These are phyloP conservation scores for Siderastrea radians DNA, from an alignment of 92 coral and sea anemone genomes.

Conservation along the genomic window DNA sequence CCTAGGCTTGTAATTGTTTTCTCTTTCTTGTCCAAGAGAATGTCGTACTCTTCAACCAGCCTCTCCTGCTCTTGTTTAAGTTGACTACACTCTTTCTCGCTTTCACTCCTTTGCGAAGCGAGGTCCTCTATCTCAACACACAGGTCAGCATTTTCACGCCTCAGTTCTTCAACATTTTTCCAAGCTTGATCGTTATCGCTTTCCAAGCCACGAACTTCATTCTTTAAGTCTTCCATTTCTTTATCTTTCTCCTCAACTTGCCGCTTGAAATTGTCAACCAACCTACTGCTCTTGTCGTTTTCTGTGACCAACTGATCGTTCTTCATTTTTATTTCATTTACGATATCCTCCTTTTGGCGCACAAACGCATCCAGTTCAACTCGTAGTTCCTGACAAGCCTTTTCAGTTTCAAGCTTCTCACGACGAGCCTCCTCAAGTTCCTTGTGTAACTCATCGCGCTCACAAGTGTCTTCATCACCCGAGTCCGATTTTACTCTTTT, in stretches of 20 bases:
- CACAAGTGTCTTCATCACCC: constrained; percentile 26
- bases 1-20: constrained; percentile 15
- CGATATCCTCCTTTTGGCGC: constrained; percentile 72
- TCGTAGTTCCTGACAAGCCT: constrained; percentile 74
- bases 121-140: constrained; percentile 38
- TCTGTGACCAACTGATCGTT: constrained; percentile 57
- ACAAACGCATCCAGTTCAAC: constrained; percentile 76
- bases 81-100: not conserved
- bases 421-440: constrained; percentile 47
- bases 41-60: constrained; percentile 10
- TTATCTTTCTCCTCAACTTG: constrained; percentile 75
- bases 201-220: constrained; percentile 27
- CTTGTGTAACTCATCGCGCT: constrained; percentile 33
- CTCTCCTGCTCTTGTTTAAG: constrained; percentile 12
- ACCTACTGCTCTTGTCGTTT: constrained; percentile 58
- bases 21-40: constrained; percentile 20
- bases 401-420: constrained; percentile 68
- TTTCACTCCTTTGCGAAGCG: constrained; percentile 13
- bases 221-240: constrained; percentile 50
- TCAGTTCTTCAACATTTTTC: constrained; percentile 58
- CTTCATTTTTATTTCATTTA: constrained; percentile 46
- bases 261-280: constrained; percentile 43
- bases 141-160: constrained; percentile 38
- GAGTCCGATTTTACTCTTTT: constrained; percentile 43
- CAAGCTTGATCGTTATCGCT: constrained; percentile 44